A percentile compares a stretch with the other conserved stretches of the same genome.
These are phyloP conservation scores for Brachypteracias leptosomus DNA, from an alignment of 2,113 vertebrate species.

Conservation along the genomic window DNA sequence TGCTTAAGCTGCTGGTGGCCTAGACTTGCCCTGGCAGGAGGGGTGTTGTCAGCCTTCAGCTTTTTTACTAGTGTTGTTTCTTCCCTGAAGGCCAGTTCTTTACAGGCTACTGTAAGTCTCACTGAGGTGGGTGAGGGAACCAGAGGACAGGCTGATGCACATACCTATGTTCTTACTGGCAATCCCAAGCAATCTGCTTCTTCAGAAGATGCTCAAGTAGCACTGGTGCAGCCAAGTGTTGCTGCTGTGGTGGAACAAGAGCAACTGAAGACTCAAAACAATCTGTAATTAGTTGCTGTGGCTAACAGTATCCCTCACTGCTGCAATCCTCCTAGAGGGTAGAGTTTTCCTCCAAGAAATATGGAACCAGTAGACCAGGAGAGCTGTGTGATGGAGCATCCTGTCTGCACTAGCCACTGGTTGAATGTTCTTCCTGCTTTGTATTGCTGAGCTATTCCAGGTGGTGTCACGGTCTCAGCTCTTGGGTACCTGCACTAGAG, in stretches of 20 bases:
- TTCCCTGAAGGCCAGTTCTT: not conserved
- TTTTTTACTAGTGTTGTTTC: not conserved
- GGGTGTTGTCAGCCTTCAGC: slow-evolving; percentile 9
- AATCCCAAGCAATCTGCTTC: not conserved
- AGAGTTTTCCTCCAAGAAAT: not conserved
- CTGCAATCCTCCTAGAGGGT: not conserved
- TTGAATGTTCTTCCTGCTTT: not conserved
- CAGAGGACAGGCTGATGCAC: not conserved
- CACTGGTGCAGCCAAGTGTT: not conserved
- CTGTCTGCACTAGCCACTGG: not conserved
- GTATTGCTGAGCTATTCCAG: not conserved
- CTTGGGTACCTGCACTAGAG: not conserved
- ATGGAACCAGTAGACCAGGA: not conserved
- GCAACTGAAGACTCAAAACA: not conserved
- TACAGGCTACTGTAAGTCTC: not conserved
- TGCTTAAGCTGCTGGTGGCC: slow-evolving; percentile 11
- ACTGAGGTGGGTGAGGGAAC: not conserved
- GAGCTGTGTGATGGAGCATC: not conserved
- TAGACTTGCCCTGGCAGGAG: not conserved
- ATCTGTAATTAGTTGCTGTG: not conserved
- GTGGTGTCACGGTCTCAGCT: not conserved
- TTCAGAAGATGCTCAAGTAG: not conserved
- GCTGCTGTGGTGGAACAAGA: not conserved
- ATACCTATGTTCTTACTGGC: not conserved
- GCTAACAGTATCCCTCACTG: not conserved